Conservation (phyloP, 2,113 vertebrate genomes). For the Anarrhichthys ocellatus region DNA sequence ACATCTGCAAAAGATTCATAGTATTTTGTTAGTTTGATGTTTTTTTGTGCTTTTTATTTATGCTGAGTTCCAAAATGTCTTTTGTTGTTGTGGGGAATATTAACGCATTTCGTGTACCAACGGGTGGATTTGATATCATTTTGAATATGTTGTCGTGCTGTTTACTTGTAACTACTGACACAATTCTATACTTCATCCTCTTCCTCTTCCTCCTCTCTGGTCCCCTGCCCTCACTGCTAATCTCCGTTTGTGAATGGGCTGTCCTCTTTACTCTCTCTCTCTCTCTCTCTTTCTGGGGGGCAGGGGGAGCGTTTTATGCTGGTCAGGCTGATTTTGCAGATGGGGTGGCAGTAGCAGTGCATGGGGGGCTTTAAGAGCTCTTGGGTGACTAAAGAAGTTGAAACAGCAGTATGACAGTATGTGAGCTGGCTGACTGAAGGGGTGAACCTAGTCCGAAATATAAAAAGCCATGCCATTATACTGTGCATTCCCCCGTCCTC, state of each 20-base stretch:
- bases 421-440: slow-evolving; percentile 43
- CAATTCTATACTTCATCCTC: slow-evolving; percentile 8
- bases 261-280: slow-evolving; percentile 65
- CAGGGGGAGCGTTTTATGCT: slow-evolving; percentile 17
- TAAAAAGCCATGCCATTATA: slow-evolving; percentile 9
- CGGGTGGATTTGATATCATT: not conserved
- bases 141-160: not conserved
- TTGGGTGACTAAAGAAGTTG: slow-evolving; percentile 53
- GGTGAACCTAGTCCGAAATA: slow-evolving; percentile 28
- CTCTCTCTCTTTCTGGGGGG: slow-evolving; percentile 22
- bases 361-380: slow-evolving; percentile 45
- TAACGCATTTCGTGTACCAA: not conserved
- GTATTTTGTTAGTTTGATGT: not conserved
- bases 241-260: slow-evolving; percentile 74
- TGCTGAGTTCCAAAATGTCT: not conserved
- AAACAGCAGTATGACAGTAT: slow-evolving; percentile 40
- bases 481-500: not conserved
- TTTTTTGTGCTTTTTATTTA: not conserved
- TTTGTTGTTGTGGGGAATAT: not conserved
- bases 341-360: slow-evolving; percentile 25
- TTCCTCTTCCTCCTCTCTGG: slow-evolving; percentile 23
- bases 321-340: slow-evolving; percentile 59
- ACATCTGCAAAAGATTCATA: not conserved
- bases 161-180: slow-evolving; percentile 36
- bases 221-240: slow-evolving; percentile 65